A percentile compares a stretch with the other conserved stretches of the same genome.
These are phyloP conservation scores for Dendrolimus pini DNA, from an alignment of 2,888 invertebrate genomes.

Conservation along the genomic window DNA sequence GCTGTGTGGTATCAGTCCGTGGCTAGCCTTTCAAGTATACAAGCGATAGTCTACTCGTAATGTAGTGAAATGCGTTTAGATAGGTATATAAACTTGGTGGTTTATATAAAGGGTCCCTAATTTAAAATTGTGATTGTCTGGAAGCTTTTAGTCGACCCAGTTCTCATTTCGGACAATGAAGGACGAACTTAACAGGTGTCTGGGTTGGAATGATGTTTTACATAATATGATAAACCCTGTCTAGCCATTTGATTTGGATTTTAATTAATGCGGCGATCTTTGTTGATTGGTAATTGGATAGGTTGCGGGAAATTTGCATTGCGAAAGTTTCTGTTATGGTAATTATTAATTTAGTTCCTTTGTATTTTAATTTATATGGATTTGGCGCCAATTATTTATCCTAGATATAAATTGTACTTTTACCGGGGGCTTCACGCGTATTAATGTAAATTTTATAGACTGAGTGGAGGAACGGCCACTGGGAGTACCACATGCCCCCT, in stretches of 20 bases:
- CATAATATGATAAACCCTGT: constrained; percentile 57
- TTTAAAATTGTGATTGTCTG: constrained; percentile 74
- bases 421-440: no score
- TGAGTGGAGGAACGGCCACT: no score
- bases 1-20: neutral
- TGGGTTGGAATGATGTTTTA: constrained; percentile 49
- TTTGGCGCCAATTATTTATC: no score
- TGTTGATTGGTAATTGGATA: neutral
- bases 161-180: constrained; percentile 57
- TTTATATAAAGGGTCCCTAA: constrained; percentile 46
- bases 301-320: neutral
- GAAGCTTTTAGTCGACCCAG: constrained; percentile 62
- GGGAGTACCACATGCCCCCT: no score
- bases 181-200: constrained; percentile 60
- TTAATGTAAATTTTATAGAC: no score
- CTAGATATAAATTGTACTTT: no score
- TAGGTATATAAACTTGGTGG: constrained; percentile 32
- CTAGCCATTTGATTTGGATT: constrained; percentile 44
- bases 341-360: neutral
- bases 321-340: neutral
- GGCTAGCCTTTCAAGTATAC: neutral
- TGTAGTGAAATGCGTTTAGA: constrained; percentile 37
- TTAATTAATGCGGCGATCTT: constrained; percentile 1
- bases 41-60: constrained; percentile 12
- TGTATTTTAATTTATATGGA: neutral